Percentiles rank a stretch among this genome's conserved stretches.
Conservation (phyloP, 2,888 invertebrate species). For the Xestobium rufovillosum region DNA sequence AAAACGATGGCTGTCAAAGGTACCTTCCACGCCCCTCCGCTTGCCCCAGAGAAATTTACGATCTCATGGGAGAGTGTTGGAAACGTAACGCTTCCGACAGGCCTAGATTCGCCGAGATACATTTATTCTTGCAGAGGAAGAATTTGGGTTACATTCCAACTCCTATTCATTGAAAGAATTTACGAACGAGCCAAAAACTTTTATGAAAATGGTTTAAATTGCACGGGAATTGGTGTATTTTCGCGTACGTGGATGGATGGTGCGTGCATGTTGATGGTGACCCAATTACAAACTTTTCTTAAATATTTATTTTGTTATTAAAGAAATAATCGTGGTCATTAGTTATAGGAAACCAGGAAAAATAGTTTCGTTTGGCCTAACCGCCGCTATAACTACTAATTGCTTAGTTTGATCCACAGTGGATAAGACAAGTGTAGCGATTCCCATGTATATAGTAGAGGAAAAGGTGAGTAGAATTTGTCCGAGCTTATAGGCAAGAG, state of each 20-base stretch:
- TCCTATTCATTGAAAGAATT: slow-evolving; percentile 26
- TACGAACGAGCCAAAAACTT: slow-evolving; percentile 17
- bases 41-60: slow-evolving; percentile 83
- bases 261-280: too few species aligned
- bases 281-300: slow-evolving; percentile 5
- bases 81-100: slow-evolving; percentile 70
- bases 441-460: too few species aligned
- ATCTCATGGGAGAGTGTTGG: slow-evolving; percentile 90
- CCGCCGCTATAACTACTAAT: slow-evolving; percentile 6
- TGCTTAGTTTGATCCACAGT: slow-evolving; percentile 1
- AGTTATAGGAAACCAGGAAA: too few species aligned
- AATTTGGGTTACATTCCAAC: slow-evolving; percentile 58
- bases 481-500: too few species aligned
- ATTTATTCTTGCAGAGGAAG: slow-evolving; percentile 70
- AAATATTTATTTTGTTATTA: neutral
- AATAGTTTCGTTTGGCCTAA: too few species aligned
- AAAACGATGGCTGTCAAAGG: slow-evolving; percentile 49
- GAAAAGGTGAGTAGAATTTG: too few species aligned
- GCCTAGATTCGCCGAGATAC: slow-evolving; percentile 82
- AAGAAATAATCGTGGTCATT: too few species aligned
- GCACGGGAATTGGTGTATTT: slow-evolving; percentile 12
- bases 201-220: slow-evolving; percentile 8
- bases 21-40: slow-evolving; percentile 58
- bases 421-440: slow-evolving; percentile 1
- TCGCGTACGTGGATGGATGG: slow-evolving; percentile 6